Evolutionary conservation across 2,888 invertebrate species (phyloP), one percentile per base, ranked within the genome.

Genomic region (Pristionchus entomophagus): DNA sequence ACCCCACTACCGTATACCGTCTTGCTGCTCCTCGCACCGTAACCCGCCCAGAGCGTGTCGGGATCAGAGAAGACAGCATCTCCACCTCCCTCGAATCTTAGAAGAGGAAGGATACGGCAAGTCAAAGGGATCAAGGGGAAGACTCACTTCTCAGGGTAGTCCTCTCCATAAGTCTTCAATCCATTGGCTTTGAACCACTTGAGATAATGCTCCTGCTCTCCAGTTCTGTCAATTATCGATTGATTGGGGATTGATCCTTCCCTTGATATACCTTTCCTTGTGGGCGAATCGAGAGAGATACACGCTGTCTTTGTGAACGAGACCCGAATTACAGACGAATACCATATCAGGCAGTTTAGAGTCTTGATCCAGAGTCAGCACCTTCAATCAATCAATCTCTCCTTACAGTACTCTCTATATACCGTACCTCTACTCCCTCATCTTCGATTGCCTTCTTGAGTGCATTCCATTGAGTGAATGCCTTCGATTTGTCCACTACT

Each of bases 311-410:
- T 89, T 88, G 81, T 88, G 87, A 45, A 90, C 90, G 5, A 93
- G 87, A n/a, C 93, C 93, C 82, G 91, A 90, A 87, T 93, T 93
- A 88, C 93, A 93, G 0, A 91, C 91, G 85, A 93, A 93, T 19
- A 93, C 93, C 89, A 93, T 93, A 86, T 93, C 93, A 17, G 93
- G 93, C 14, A 93, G 89, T 10, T 91, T 91, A 14, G 87, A 38
- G 0, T 87, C 89, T 65, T 91, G 93, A 19, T 93, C 91, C 86
- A 94, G 87, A 17, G 91, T 92, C n/a, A 91, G 84, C 2, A 93
- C 92, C 90, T 91, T 35, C 26, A 85, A n/a, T 19, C 62, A 62
- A 10, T 14, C n/a, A n/a, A n/a, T 62, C 29, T 32, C n/a, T 29
- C 26, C 10, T 38, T 69, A 12, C 10, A 14, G 35, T 35, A 35